A percentile compares a stretch with the other conserved stretches of the same genome.
phyloP scores from a whole-genome alignment of 1,140 invertebrate genomes.

The Copidosoma floridanum region DNA sequence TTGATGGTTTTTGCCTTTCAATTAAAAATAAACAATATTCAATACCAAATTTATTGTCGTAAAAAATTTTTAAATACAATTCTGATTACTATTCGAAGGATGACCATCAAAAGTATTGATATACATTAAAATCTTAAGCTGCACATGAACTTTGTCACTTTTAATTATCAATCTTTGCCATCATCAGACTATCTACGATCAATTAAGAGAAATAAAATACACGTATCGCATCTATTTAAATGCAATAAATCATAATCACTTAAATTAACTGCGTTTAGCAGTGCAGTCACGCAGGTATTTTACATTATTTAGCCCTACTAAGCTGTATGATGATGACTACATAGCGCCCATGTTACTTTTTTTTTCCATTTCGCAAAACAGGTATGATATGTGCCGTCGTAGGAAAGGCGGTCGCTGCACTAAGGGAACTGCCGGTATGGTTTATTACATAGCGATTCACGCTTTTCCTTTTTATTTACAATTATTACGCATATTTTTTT shows the following conservation, averaged over 20 bases:
- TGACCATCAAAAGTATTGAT: background rate
- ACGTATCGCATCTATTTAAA: too few species aligned
- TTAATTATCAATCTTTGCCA: constrained; percentile 17
- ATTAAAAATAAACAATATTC: too few species aligned
- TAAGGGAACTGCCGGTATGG: constrained; percentile 92
- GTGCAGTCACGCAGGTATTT: constrained; percentile 36
- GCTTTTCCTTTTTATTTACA: too few species aligned
- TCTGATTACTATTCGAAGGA: too few species aligned
- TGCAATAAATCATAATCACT: too few species aligned
- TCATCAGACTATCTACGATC: too few species aligned
- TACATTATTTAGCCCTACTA: too few species aligned
- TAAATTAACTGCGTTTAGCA: too few species aligned
- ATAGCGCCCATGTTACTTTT: constrained; percentile 51
- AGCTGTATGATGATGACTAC: constrained; percentile 50
- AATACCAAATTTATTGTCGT: too few species aligned
- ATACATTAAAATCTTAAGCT: constrained; percentile 10
- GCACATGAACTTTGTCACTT: constrained; percentile 24
- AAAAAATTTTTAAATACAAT: too few species aligned
- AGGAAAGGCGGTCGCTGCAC: constrained; percentile 92
- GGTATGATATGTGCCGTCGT: constrained; percentile 94
- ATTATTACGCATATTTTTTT: constrained; percentile 28
- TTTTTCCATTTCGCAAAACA: constrained; percentile 62
- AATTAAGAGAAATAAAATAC: too few species aligned
- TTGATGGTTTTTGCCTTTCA: too few species aligned
- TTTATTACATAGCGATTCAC: constrained; percentile 54